These are phyloP conservation scores for Tiliacea citrago DNA, from an alignment of 2,888 invertebrate species.

Conservation along the genomic window DNA sequence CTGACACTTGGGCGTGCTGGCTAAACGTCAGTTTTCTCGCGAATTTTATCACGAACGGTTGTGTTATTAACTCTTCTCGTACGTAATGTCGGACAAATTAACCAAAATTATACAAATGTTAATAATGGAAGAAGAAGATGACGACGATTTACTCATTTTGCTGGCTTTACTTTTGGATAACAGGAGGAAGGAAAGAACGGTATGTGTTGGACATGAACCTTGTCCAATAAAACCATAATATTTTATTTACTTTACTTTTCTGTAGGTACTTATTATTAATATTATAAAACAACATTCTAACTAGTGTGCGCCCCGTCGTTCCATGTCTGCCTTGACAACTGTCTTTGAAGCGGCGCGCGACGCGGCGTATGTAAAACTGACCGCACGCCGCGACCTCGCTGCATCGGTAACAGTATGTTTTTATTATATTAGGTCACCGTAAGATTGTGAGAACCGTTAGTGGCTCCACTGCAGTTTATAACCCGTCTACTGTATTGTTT, in stretches of 20 bases:
- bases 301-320: neutral
- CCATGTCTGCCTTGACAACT: neutral
- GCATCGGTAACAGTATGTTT: too few relatives aligned
- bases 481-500: too few relatives aligned
- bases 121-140: neutral
- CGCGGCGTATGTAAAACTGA: too few relatives aligned
- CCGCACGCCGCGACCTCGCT: too few relatives aligned
- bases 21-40: neutral
- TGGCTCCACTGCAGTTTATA: too few relatives aligned
- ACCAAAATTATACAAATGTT: neutral
- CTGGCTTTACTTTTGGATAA: conserved; percentile 10
- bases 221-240: neutral
- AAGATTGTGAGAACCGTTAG: too few relatives aligned
- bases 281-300: neutral
- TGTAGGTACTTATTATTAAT: too few relatives aligned
- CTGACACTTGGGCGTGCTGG: too few relatives aligned
- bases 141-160: conserved; percentile 7
- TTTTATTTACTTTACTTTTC: neutral
- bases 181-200: neutral
- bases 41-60: neutral
- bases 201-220: neutral
- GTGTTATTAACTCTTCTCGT: neutral
- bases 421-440: too few relatives aligned
- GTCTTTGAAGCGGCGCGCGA: neutral
- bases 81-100: conserved; percentile 3